Base-by-base conservation (phyloP, 2,113 vertebrate genomes). In the Actenoides hombroni region DNA sequence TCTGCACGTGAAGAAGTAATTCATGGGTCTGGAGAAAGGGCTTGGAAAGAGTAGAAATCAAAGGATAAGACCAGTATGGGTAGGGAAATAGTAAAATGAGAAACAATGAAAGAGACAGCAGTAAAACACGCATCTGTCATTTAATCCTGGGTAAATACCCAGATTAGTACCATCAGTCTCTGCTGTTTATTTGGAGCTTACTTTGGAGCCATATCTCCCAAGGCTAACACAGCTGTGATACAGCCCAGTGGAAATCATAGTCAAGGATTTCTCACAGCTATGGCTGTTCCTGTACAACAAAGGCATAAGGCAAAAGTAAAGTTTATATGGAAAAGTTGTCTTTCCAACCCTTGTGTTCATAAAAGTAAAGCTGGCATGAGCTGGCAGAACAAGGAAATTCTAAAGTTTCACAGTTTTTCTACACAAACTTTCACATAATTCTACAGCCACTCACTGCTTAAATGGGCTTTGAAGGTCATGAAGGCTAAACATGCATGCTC, bases 71-170 rank as follows among this genome's bases (percentile, higher is more conserved):
- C 10, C 1, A 20, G 49, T 37, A 39, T 0, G 9, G 59, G 20
- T 12, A 65, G 77, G 56, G 74, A 91, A 82, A 25, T 1, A 20
- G 75, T 86, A 70, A 88, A 82, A 73, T 42, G 69, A 95, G 74
- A 90, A 81, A 67, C 64, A 70, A 68, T 88, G 87, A 79, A 83
- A 74, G 46, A 79, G 71, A 70, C 51, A 83, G 84, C 59, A 88
- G 57, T 80, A 73, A 69, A 95, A 79, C 57, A 9, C 61, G 77
- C 94, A 56, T 75, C 64, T 82, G 77, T 60, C 73, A 39, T 90
- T 73, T 64, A 88, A 83, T 93, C 95, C 94, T 2, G 28, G 59
- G 25, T 91, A 94, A 95, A 95, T 92, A 94, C 92, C 73, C 88
- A 53, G 88, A 70, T 92, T 49, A 73, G 81, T 70, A 63, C 75